Percentiles rank a stretch among this genome's conserved stretches.
These are phyloP conservation scores for Brachylomia viminalis DNA, from an alignment of 2,888 invertebrate genomes.

Conservation along the genomic window DNA sequence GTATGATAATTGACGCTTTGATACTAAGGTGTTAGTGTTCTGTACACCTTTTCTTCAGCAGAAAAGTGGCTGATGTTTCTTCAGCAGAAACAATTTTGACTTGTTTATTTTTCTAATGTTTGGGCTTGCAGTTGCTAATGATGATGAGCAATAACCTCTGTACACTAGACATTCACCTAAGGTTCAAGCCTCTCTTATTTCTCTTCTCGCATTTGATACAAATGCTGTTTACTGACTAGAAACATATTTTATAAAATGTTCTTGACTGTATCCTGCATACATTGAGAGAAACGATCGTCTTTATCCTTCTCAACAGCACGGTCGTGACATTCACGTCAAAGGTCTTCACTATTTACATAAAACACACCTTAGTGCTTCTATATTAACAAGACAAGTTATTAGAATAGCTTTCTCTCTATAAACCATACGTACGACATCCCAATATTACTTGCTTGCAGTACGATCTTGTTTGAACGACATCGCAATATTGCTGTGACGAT, in stretches of 20 bases:
- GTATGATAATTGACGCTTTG: conserved; percentile 58
- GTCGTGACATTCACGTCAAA: not conserved
- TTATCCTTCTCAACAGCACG: not conserved
- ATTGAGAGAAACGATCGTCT: not conserved
- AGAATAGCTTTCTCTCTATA: not conserved
- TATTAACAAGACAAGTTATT: not conserved
- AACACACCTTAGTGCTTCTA: not conserved
- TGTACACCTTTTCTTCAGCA: conserved; percentile 14
- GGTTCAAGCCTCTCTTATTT: not conserved
- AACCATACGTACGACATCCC: not conserved
- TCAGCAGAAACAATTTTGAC: conserved; percentile 29
- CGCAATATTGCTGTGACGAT: not conserved
- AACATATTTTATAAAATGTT: not conserved
- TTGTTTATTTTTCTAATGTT: conserved; percentile 27
- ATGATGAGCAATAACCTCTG: not conserved
- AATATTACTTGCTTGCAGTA: conserved; percentile 3
- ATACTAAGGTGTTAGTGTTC: conserved; percentile 23
- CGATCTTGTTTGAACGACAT: conserved; percentile 6
- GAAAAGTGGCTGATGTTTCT: conserved; percentile 20
- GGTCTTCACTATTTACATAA: not conserved
- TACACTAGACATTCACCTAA: not conserved
- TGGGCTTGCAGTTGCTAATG: conserved; percentile 8
- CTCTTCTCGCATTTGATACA: not conserved
- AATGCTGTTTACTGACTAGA: not conserved
- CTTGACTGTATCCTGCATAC: not conserved